phyloP scores from a whole-genome alignment of 2,888 invertebrate species.

The Arrhopalites spinosus region DNA sequence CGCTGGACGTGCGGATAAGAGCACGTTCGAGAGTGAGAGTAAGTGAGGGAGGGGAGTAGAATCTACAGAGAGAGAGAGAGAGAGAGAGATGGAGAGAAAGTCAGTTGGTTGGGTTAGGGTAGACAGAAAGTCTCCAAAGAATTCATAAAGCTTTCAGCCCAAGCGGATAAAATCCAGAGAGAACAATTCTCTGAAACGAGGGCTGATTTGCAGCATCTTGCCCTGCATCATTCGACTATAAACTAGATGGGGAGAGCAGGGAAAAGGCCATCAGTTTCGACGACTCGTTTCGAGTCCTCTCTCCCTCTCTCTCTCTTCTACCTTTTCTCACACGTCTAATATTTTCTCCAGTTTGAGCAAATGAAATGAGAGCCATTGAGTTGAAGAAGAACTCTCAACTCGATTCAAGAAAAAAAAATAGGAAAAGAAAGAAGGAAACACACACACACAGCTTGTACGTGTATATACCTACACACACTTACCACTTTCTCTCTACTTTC shows the following conservation, averaged over 20 bases:
- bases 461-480: too few relatives aligned
- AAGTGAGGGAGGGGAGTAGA: background rate
- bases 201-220: conserved; percentile 11
- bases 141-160: conserved; percentile 8
- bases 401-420: background rate
- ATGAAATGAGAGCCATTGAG: background rate
- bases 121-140: conserved; percentile 1
- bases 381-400: background rate
- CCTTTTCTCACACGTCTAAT: background rate
- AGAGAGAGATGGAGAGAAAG: background rate
- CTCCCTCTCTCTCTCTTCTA: background rate
- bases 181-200: conserved; percentile 1
- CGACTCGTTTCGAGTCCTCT: background rate
- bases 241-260: background rate
- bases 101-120: background rate
- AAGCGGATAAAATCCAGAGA: background rate
- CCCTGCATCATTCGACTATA: background rate
- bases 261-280: conserved; percentile 4
- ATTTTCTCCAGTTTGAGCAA: background rate
- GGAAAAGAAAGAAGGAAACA: background rate
- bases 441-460: too few relatives aligned
- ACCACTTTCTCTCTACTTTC: too few relatives aligned
- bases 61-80: background rate
- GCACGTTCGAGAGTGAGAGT: background rate
- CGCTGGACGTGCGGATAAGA: background rate